Percentiles rank a stretch among this genome's conserved stretches.
Conservation (phyloP, 2,888 invertebrate species). For the Troides oblongomaculatus region DNA sequence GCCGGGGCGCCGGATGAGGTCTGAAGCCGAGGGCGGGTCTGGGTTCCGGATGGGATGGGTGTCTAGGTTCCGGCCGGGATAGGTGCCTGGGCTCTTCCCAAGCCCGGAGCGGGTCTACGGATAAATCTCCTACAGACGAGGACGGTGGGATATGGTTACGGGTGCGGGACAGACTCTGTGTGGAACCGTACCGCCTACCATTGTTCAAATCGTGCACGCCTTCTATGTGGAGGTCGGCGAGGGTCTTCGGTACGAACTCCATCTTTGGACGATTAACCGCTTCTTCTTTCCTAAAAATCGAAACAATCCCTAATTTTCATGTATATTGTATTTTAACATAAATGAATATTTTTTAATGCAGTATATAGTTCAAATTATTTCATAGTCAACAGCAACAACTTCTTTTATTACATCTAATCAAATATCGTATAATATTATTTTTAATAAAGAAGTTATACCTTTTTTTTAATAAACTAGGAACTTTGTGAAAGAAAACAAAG, state of each 20-base stretch:
- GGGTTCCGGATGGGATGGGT: slow-evolving; percentile 32
- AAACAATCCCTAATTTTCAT: not conserved
- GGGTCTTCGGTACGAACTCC: slow-evolving; percentile 95
- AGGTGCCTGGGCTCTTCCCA: slow-evolving; percentile 58
- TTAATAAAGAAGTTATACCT: too few species aligned
- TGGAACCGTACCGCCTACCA: slow-evolving; percentile 81
- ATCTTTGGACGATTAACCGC: slow-evolving; percentile 92
- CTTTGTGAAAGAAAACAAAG: too few species aligned
- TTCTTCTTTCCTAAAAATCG: slow-evolving; percentile 87
- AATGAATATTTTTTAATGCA: too few species aligned
- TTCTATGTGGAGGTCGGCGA: slow-evolving; percentile 92
- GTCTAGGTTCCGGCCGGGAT: slow-evolving; percentile 34
- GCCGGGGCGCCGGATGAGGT: slow-evolving; percentile 67
- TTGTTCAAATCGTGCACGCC: slow-evolving; percentile 85
- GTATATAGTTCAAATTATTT: too few species aligned
- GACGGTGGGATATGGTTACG: slow-evolving; percentile 62
- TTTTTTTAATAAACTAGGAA: too few species aligned
- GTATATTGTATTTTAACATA: not conserved
- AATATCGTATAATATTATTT: too few species aligned
- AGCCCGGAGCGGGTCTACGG: slow-evolving; percentile 62
- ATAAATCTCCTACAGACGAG: slow-evolving; percentile 67
- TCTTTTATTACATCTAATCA: too few species aligned
- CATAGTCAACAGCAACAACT: too few species aligned
- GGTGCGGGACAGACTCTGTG: slow-evolving; percentile 68
- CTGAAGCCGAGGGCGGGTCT: slow-evolving; percentile 47